Evolutionary conservation across 2,888 invertebrate species (phyloP).

Genomic region (Leptopilina myrica): DNA sequence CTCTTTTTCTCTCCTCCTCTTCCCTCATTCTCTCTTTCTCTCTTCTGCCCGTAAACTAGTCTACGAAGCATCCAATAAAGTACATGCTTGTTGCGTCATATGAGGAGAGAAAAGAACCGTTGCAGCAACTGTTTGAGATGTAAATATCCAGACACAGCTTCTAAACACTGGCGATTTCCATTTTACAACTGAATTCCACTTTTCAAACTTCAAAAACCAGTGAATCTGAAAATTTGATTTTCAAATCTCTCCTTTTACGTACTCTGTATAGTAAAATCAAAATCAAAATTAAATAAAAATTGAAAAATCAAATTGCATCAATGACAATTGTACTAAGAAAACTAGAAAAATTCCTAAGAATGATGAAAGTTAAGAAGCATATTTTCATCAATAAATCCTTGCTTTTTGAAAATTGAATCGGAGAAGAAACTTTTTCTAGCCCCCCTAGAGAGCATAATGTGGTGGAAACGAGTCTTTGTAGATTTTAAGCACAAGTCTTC

Average conservation of each 20-base stretch:
- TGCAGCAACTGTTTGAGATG: conserved; percentile 41
- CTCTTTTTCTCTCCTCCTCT: conserved; percentile 46
- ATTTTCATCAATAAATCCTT: no score
- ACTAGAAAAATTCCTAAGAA: no score
- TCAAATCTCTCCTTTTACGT: neutral
- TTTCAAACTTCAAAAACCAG: conserved; percentile 15
- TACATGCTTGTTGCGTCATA: conserved; percentile 30
- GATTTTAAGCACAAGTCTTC: conserved; percentile 39
- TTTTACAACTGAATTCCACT: conserved; percentile 27
- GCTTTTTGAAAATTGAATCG: conserved; percentile 45
- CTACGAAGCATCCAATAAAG: conserved; percentile 37
- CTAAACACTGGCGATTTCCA: conserved; percentile 32
- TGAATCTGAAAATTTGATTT: conserved; percentile 2
- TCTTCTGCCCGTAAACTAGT: conserved; percentile 30
- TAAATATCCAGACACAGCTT: conserved; percentile 37
- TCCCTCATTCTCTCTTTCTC: conserved; percentile 40
- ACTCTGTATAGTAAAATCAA: neutral
- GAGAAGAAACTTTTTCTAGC: conserved; percentile 11
- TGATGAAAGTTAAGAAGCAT: no score
- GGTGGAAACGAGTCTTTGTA: conserved; percentile 47
- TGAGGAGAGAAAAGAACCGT: conserved; percentile 33
- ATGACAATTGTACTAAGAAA: no score
- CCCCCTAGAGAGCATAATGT: neutral
- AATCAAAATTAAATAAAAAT: no score
- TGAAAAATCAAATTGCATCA: no score